These are phyloP conservation scores for Cerastoderma edule DNA, from an alignment of 2,888 invertebrate species.

Conservation along the genomic window DNA sequence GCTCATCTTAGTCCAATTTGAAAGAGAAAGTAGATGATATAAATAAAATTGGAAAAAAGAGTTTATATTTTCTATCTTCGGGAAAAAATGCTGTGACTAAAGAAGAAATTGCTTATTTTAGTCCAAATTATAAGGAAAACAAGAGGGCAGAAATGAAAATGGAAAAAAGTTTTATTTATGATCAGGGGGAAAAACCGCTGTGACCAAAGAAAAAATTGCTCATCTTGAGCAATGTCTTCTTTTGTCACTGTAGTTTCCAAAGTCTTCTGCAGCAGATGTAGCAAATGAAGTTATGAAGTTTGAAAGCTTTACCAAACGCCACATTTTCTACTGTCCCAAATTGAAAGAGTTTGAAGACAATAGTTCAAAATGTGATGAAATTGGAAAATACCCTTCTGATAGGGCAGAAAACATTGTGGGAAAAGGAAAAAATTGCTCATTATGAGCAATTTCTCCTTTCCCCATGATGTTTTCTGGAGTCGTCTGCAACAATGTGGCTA, in stretches of 20 bases:
- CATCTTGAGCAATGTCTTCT: slow-evolving; percentile 9
- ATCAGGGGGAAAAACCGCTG: not conserved
- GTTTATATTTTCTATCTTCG: not conserved
- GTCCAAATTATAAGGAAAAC: too few relatives aligned
- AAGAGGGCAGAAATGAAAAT: too few relatives aligned
- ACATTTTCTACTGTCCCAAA: too few relatives aligned
- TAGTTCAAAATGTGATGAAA: too few relatives aligned
- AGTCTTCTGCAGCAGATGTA: too few relatives aligned
- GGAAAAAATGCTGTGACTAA: not conserved
- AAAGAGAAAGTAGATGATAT: too few relatives aligned
- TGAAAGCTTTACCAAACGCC: too few relatives aligned
- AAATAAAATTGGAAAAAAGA: not conserved
- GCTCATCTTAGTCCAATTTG: too few relatives aligned
- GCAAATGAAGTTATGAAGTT: too few relatives aligned
- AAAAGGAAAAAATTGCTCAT: slow-evolving; percentile 6
- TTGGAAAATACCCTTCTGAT: too few relatives aligned
- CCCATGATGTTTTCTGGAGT: not conserved
- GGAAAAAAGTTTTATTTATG: not conserved
- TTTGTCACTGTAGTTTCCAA: slow-evolving; percentile 4
- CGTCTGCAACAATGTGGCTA: not conserved
- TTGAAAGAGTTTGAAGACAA: too few relatives aligned
- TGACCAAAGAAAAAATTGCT: slow-evolving; percentile 14
- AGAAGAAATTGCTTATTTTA: slow-evolving; percentile 13
- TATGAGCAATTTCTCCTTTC: not conserved
- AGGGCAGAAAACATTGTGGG: slow-evolving; percentile 1